phyloP scores from a whole-genome alignment of 2,888 invertebrate species.

The Muscina levida region DNA sequence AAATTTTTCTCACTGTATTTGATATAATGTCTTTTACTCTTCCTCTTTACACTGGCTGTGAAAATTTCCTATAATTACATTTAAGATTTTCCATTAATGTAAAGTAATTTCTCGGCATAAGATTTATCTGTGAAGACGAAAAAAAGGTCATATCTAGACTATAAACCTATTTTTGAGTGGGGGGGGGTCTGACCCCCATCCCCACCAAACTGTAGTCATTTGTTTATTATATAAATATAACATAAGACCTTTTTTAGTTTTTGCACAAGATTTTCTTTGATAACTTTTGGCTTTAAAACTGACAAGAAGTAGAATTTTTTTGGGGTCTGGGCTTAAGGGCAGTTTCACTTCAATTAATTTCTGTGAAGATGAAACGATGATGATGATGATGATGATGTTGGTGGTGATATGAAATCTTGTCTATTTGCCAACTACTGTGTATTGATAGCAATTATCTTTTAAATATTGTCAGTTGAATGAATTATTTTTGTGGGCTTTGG shows the following conservation, averaged over 20 bases:
- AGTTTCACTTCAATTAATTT: constrained; percentile 28
- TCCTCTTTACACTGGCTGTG: not conserved
- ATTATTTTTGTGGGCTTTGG: constrained; percentile 48
- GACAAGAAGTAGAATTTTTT: too few species aligned
- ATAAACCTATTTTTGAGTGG: not conserved
- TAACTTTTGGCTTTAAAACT: constrained; percentile 13
- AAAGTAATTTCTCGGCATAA: constrained; percentile 2
- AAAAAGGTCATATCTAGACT: too few species aligned
- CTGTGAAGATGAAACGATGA: too few species aligned
- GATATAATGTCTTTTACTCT: not conserved
- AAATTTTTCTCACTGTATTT: constrained; percentile 21
- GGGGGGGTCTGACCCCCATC: not conserved
- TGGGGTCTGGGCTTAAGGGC: not conserved
- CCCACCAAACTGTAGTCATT: constrained; percentile 8
- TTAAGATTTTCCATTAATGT: constrained; percentile 6
- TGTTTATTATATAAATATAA: not conserved
- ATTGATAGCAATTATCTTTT: constrained; percentile 77
- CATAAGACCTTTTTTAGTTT: not conserved
- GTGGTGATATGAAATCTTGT: too few species aligned
- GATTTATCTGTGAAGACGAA: not conserved
- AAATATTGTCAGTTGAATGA: constrained; percentile 71
- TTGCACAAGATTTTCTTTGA: not conserved
- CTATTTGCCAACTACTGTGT: not conserved
- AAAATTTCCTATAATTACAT: constrained; percentile 24
- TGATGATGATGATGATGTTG: not conserved